Base-by-base conservation (phyloP, 2,797 vertebrate genomes). In the Neostethus bicornis region DNA sequence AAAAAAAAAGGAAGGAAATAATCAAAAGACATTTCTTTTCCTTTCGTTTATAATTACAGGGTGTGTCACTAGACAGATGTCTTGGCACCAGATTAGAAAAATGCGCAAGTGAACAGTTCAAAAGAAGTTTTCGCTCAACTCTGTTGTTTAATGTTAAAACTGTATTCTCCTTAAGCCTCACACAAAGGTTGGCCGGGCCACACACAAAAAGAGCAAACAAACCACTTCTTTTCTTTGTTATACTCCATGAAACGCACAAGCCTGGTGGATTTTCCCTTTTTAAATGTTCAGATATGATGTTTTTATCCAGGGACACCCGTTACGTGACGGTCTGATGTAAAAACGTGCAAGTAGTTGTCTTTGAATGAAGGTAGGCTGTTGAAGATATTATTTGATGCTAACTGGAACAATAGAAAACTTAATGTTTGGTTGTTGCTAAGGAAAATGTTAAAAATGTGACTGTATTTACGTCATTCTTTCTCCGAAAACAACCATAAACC, bases 51-150 rank as follows among this genome's bases (percentile, higher is more conserved):
- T 90, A 92, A 91, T 92, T 80, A 87, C 66, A 91, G 91, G 91
- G 90, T 84, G 89, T 91, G 90, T 84, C 90, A 67, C 66, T 14
- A 71, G 73, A 83, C 90, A 91, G 89, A 92, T 92, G 87, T 89
- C 84, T 86, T 90, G 90, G 90, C 88, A 84, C 44, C 14, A n/a
- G 60, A 61, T 70, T 73, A 80, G 85, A 57, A 53, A 87, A 89
- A 88, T 83, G 80, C 68, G 80, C 60, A 63, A 83, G 72, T 82
- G 45, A 75, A 87, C 68, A 77, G 75, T 83, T 88, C 75, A 78
- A 83, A 85, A 82, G 80, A 57, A 66, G 53, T 75, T 75, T 42
- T 75, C 53, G 66, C 73, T 77, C 73, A 48, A 29, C 65, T 51
- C 66, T 76, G 80, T 60, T 78, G 83, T 85, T 83, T 74, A 37